These are phyloP conservation scores for Calycopis cecrops DNA, from an alignment of 1,140 invertebrate species.

Conservation along the genomic window DNA sequence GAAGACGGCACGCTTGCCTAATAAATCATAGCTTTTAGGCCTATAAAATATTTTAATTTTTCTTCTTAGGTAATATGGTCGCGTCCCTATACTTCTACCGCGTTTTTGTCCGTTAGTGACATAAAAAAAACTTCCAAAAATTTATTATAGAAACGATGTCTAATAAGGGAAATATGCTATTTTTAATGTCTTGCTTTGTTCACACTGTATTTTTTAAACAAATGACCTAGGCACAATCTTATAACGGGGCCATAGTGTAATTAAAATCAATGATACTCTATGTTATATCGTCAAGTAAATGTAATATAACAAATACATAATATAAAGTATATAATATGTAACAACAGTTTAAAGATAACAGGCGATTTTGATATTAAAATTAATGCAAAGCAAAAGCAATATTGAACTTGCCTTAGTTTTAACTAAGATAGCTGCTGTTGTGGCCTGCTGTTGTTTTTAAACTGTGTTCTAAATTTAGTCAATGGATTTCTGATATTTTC, in stretches of 20 bases:
- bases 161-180: not conserved
- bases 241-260: not conserved
- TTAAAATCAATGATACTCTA: not conserved
- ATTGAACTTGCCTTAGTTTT: too few relatives aligned
- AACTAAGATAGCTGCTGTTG: too few relatives aligned
- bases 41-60: too few relatives aligned
- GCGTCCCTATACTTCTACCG: too few relatives aligned
- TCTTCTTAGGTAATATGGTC: too few relatives aligned
- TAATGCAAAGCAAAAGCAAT: not conserved
- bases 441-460: constrained; percentile 3
- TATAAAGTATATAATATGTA: not conserved
- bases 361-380: constrained; percentile 1
- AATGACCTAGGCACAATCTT: not conserved
- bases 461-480: not conserved
- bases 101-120: too few relatives aligned
- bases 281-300: not conserved
- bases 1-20: too few relatives aligned
- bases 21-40: too few relatives aligned
- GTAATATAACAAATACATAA: not conserved
- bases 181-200: not conserved
- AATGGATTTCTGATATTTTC: not conserved
- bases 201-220: not conserved
- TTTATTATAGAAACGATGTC: too few relatives aligned
- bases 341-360: not conserved
- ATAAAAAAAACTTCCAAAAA: too few relatives aligned